Percentiles rank a stretch among this genome's conserved stretches.
Evolutionary conservation across 2,113 vertebrate genomes (phyloP).

Genomic region (Hemibagrus wyckioides): DNA sequence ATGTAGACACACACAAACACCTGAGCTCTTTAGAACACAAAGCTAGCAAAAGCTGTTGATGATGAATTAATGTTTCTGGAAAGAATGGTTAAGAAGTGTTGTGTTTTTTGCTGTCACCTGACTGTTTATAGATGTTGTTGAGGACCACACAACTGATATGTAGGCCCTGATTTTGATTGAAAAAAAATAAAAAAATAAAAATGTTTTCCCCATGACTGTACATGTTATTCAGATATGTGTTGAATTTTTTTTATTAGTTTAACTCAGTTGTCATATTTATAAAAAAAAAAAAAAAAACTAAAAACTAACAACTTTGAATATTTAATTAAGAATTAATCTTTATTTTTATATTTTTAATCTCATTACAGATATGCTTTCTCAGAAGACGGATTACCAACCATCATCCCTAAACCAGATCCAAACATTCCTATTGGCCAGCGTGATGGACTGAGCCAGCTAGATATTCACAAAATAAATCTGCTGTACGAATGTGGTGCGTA

Average conservation of each 20-base stretch:
- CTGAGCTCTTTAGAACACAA: not conserved
- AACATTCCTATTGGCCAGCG: slow-evolving; percentile 51
- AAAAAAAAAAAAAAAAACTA: too few species aligned
- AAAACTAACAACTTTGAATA: not conserved
- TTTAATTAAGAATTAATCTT: not conserved
- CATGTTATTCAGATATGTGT: not conserved
- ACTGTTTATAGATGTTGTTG: not conserved
- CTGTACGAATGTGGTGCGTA: slow-evolving; percentile 47
- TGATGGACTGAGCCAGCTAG: slow-evolving; percentile 45
- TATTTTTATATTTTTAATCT: not conserved
- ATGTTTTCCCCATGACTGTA: not conserved
- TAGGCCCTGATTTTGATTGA: not conserved
- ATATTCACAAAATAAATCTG: slow-evolving; percentile 56
- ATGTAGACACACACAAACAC: too few species aligned
- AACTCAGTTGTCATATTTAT: not conserved
- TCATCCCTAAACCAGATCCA: slow-evolving; percentile 54
- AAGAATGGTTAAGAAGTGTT: too few species aligned
- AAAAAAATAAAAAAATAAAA: not conserved
- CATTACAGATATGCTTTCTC: slow-evolving; percentile 48
- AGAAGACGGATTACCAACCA: slow-evolving; percentile 50
- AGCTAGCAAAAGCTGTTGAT: too few species aligned
- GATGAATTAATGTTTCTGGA: too few species aligned
- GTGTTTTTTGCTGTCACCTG: not conserved
- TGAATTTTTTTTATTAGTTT: not conserved
- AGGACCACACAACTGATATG: not conserved